A percentile compares a stretch with the other conserved stretches of the same genome.
Conservation (phyloP, 2,797 vertebrate genomes). For the Amblyraja radiata region DNA sequence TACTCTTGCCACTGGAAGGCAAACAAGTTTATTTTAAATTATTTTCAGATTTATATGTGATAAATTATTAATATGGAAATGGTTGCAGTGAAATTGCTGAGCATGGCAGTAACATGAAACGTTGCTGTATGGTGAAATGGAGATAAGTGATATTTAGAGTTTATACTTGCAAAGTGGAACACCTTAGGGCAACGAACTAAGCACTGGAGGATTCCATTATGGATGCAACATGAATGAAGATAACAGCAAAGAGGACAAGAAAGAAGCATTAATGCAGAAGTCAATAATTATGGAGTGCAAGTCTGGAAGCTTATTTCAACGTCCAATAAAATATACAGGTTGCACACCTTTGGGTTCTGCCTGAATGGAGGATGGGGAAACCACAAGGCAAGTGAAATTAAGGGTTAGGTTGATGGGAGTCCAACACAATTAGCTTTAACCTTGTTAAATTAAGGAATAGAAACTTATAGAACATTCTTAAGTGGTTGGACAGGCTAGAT, state of each 20-base stretch:
- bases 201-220: neutral
- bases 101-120: no score
- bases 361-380: neutral
- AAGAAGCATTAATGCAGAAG: neutral
- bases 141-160: neutral
- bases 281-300: neutral
- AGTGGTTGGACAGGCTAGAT: no score
- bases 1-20: neutral
- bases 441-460: neutral
- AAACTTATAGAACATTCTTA: no score
- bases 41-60: neutral
- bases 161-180: neutral
- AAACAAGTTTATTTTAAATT: neutral
- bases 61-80: neutral
- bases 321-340: neutral
- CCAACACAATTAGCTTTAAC: neutral
- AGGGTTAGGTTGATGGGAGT: neutral
- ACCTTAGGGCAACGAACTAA: neutral
- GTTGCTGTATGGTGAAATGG: neutral
- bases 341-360: neutral
- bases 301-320: neutral
- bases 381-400: neutral
- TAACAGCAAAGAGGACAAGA: neutral
- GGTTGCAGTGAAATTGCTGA: neutral
- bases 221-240: neutral